Base-by-base conservation (phyloP, 2,113 vertebrate species). In the Aspiorhynchus laticeps region DNA sequence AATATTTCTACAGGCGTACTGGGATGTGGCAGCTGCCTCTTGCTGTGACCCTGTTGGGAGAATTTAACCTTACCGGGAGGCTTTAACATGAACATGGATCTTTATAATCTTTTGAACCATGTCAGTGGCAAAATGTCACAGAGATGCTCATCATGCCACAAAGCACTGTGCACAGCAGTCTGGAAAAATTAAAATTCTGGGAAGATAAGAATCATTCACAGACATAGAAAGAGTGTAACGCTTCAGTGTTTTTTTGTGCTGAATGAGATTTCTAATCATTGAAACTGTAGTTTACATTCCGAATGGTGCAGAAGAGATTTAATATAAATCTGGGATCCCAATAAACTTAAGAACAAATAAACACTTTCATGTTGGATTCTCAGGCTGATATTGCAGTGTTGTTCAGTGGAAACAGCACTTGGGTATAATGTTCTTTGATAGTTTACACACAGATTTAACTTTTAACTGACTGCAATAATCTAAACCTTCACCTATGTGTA, bases 121-220 rank as follows among this genome's bases (percentile, higher is more conserved):
- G 19, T 71, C 80, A 51, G 46, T 83, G 28, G 80, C 26, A 83
- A 83, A 83, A 83, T 83, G 41, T 67, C 80, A 69, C 19, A 21
- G 48, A 48, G 43, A 71, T 83, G 43, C 69, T 83, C 63, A 83
- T 21, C 10, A 21, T 83, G 80, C 15, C 65, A 83, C 38, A 46
- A 83, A 51, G 63, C 43, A 71, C 26, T 51, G 36, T 21, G 28
- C 63, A 21, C 26, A 69, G 63, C 80, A 83, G 26, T 69, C n/a
- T 28, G 41, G 10, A 28, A 56, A 59, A 59, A 59, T 7, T 0
- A 0, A 36, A 59, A 78, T 51, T 33, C 31, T 12, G 33, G 33
- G 41, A 81, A 43, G 21, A 81, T 28, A 43, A 28, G 12, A 81
- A 63, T 33, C 10, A 21, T 81, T 81, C 59, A 65, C 38, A 65